phyloP scores from a whole-genome alignment of 1,140 invertebrate genomes.

The Bemisia tabaci region DNA sequence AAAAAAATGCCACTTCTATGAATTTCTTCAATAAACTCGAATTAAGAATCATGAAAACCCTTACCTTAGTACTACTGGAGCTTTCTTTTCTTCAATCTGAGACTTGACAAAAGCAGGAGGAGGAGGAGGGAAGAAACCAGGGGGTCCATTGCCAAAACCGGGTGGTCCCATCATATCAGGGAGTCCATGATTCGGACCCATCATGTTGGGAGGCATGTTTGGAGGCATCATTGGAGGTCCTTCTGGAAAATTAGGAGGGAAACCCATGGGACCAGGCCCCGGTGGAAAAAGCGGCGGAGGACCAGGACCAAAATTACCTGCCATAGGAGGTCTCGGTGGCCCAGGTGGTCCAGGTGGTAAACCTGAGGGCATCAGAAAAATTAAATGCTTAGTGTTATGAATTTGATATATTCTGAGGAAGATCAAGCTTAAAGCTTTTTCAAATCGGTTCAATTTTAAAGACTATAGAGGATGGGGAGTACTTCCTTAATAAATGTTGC shows the following conservation, averaged over 20 bases:
- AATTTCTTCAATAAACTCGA: no score
- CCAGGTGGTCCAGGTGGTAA: no score
- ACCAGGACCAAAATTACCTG: neutral
- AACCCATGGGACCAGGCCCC: neutral
- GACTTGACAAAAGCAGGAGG: neutral
- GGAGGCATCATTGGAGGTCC: neutral
- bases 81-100: neutral
- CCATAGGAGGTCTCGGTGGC: neutral
- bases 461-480: no score
- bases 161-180: neutral
- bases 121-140: neutral
- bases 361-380: no score
- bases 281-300: neutral
- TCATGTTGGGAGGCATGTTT: neutral
- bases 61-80: neutral
- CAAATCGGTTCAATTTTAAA: no score
- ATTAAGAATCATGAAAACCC: no score
- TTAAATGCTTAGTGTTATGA: no score
- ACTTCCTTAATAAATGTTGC: no score
- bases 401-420: no score
- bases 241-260: neutral
- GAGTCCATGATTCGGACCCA: neutral
- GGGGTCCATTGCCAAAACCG: neutral
- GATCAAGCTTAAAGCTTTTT: no score
- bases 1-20: no score